Percentiles rank a stretch among this genome's conserved stretches.
phyloP scores from a whole-genome alignment of 2,797 vertebrate genomes.

The Labroides dimidiatus region DNA sequence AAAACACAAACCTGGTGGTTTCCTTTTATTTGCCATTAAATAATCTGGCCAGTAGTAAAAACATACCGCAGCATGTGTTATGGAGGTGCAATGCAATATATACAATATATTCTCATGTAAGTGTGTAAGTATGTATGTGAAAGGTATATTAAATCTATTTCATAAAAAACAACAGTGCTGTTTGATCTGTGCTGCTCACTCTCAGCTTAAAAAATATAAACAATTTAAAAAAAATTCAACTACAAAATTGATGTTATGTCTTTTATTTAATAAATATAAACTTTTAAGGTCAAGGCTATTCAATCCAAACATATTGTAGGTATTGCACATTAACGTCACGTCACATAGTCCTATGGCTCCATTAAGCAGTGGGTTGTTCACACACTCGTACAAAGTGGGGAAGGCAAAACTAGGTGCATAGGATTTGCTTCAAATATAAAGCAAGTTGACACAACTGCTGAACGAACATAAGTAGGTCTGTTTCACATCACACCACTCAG shows the following conservation, averaged over 20 bases:
- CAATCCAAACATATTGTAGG: conserved; percentile 47
- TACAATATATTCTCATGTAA: conserved; percentile 57
- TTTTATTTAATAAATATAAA: conserved; percentile 78
- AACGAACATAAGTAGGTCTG: conserved; percentile 19
- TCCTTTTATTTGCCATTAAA: conserved; percentile 42
- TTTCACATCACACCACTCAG: conserved; percentile 26
- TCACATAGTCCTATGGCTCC: conserved; percentile 34
- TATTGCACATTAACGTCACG: conserved; percentile 63
- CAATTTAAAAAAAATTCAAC: conserved; percentile 9
- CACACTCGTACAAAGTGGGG: conserved; percentile 24
- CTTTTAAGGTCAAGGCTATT: conserved; percentile 50
- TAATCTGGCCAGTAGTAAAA: conserved; percentile 50
- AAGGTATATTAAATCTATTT: conserved; percentile 81
- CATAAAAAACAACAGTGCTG: conserved; percentile 60
- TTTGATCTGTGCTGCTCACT: conserved; percentile 34
- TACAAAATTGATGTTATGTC: conserved; percentile 38
- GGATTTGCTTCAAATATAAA: conserved; percentile 36
- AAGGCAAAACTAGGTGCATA: conserved; percentile 43
- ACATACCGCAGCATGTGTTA: conserved; percentile 72
- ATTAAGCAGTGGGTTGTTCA: conserved; percentile 31
- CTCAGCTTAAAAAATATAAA: conserved; percentile 20
- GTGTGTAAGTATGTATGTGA: conserved; percentile 72
- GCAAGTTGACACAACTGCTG: conserved; percentile 14
- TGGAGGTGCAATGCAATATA: conserved; percentile 73
- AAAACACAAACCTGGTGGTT: conserved; percentile 32